phyloP scores from a whole-genome alignment of 1,140 invertebrate species.

The Trichonephila inaurata region DNA sequence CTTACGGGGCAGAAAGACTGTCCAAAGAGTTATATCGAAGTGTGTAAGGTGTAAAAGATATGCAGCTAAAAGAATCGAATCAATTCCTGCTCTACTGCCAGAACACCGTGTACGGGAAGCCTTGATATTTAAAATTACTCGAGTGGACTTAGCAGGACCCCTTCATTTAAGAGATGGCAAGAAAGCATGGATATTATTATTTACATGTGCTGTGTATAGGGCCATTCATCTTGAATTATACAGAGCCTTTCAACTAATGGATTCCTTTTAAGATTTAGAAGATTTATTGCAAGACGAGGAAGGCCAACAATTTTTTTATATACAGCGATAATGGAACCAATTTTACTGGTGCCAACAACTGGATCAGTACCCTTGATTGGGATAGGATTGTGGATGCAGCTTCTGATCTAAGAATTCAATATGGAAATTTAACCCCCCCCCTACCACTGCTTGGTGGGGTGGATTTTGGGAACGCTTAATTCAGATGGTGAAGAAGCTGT shows the following conservation, averaged over 20 bases:
- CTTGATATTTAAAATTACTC: slow-evolving; percentile 5
- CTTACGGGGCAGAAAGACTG: too few relatives aligned
- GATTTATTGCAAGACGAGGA: slow-evolving; percentile 33
- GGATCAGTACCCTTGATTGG: not conserved
- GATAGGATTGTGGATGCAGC: not conserved
- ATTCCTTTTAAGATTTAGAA: slow-evolving; percentile 22
- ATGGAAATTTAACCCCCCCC: not conserved
- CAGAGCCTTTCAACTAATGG: not conserved
- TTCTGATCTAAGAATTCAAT: not conserved
- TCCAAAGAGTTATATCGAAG: not conserved
- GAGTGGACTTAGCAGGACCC: slow-evolving; percentile 46
- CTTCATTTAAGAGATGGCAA: slow-evolving; percentile 12
- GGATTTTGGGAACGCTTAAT: not conserved
- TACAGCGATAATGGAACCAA: slow-evolving; percentile 42
- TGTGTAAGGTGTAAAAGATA: slow-evolving; percentile 53
- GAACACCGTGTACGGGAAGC: too few relatives aligned
- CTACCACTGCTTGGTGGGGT: too few relatives aligned
- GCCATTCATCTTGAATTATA: slow-evolving; percentile 47
- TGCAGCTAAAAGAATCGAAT: not conserved
- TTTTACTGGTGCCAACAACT: not conserved
- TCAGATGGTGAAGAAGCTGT: not conserved
- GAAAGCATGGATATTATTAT: slow-evolving; percentile 42
- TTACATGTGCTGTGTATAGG: slow-evolving; percentile 46
- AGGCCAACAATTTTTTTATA: not conserved
- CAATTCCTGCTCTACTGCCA: too few relatives aligned